Conservation (phyloP, 2,113 vertebrate species). For the Hepsetus odoe region DNA sequence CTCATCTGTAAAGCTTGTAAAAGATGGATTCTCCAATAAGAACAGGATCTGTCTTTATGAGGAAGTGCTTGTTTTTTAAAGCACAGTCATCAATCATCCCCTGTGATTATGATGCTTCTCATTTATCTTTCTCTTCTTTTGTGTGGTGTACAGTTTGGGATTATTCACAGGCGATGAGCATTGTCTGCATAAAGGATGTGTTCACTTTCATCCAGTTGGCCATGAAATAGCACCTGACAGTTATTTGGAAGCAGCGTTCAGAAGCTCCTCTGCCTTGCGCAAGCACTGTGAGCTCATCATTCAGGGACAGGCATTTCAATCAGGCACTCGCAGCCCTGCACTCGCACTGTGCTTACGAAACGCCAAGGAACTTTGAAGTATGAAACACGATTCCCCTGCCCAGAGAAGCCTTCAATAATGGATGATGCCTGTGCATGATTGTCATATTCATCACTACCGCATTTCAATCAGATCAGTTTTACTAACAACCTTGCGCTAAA, state of each 20-base stretch:
- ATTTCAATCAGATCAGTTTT: slow-evolving; percentile 34
- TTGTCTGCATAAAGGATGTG: slow-evolving; percentile 46
- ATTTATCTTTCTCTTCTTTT: slow-evolving; percentile 34
- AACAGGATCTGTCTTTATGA: not conserved
- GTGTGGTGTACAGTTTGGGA: slow-evolving; percentile 19
- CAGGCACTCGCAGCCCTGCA: not conserved
- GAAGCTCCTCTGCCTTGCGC: not conserved
- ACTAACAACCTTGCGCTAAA: not conserved
- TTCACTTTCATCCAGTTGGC: slow-evolving; percentile 35
- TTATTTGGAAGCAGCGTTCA: slow-evolving; percentile 38
- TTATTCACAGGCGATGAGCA: slow-evolving; percentile 44
- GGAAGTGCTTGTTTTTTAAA: slow-evolving; percentile 14
- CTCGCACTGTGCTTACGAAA: not conserved
- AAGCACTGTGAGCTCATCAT: slow-evolving; percentile 27
- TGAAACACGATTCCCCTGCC: slow-evolving; percentile 44
- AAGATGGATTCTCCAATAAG: not conserved
- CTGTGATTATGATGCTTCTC: slow-evolving; percentile 38
- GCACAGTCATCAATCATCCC: slow-evolving; percentile 40
- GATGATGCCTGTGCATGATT: slow-evolving; percentile 29
- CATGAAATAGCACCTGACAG: slow-evolving; percentile 52
- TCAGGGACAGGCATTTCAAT: slow-evolving; percentile 36
- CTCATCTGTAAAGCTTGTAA: not conserved
- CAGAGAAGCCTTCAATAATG: slow-evolving; percentile 45
- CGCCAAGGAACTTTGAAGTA: slow-evolving; percentile 35
- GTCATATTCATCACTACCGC: slow-evolving; percentile 23